phyloP scores from a whole-genome alignment of 2,888 invertebrate genomes.

The Temnothorax unifasciatus region DNA sequence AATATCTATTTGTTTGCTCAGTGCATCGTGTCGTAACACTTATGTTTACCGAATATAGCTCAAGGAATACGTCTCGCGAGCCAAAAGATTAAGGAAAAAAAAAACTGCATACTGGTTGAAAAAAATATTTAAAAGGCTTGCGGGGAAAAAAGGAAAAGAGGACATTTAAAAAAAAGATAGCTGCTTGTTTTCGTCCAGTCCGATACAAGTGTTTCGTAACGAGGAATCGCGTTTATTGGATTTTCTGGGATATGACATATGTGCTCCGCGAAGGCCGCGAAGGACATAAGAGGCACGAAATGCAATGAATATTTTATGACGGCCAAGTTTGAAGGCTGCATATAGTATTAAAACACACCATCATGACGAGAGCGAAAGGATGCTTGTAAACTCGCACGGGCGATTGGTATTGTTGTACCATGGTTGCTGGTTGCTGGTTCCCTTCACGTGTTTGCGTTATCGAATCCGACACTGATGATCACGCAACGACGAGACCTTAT shows the following conservation, averaged over 20 bases:
- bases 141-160: neutral
- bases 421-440: slow-evolving; percentile 88
- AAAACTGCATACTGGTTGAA: neutral
- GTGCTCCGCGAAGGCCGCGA: slow-evolving; percentile 42
- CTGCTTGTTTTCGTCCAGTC: neutral
- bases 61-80: neutral
- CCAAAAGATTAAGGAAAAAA: neutral
- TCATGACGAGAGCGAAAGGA: slow-evolving; percentile 98
- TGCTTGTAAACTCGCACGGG: slow-evolving; percentile 98
- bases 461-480: neutral
- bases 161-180: slow-evolving; percentile 6
- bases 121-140: neutral
- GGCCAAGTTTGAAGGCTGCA: slow-evolving; percentile 56
- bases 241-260: slow-evolving; percentile 33
- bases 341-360: slow-evolving; percentile 89
- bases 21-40: neutral
- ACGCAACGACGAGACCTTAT: neutral
- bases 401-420: slow-evolving; percentile 98
- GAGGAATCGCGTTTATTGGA: slow-evolving; percentile 47
- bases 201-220: neutral
- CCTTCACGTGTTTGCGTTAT: neutral
- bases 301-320: slow-evolving; percentile 65
- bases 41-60: neutral
- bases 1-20: neutral
- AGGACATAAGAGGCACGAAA: slow-evolving; percentile 64